A percentile compares a stretch with the other conserved stretches of the same genome.
These are phyloP conservation scores for Sphaerophoria rueppellii DNA, from an alignment of 2,888 invertebrate genomes.

Conservation along the genomic window DNA sequence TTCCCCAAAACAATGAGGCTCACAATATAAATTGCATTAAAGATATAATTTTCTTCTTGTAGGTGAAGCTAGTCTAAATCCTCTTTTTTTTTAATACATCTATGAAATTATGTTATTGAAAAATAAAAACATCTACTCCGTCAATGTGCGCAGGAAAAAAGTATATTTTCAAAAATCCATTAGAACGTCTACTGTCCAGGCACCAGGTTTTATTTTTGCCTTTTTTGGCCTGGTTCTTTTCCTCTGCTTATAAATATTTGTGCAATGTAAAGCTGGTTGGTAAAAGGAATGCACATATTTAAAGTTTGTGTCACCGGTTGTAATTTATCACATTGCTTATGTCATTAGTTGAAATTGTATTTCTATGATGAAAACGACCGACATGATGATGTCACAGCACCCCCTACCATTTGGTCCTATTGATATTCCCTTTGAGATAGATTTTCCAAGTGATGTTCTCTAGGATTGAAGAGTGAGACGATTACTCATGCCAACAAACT, in stretches of 20 bases:
- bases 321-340: slow-evolving; percentile 54
- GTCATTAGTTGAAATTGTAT: slow-evolving; percentile 37
- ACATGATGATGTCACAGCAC: neutral
- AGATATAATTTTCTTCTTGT: too few relatives aligned
- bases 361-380: neutral
- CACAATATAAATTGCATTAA: too few relatives aligned
- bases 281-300: slow-evolving; percentile 35
- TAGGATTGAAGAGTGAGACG: neutral
- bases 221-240: neutral
- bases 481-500: slow-evolving; percentile 1
- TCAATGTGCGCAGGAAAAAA: neutral
- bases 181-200: slow-evolving; percentile 51
- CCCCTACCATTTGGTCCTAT: neutral
- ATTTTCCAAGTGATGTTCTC: slow-evolving; percentile 19
- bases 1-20: too few relatives aligned
- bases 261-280: neutral
- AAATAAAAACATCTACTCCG: slow-evolving; percentile 29
- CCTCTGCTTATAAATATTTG: neutral
- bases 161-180: slow-evolving; percentile 59
- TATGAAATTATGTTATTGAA: slow-evolving; percentile 30
- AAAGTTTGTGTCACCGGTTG: slow-evolving; percentile 58
- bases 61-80: too few relatives aligned
- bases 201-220: neutral
- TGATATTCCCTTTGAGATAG: slow-evolving; percentile 21
- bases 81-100: neutral